Evolutionary conservation across 2,888 invertebrate species (phyloP), one percentile per base, ranked within the genome.

Genomic region (Acheta domesticus): DNA sequence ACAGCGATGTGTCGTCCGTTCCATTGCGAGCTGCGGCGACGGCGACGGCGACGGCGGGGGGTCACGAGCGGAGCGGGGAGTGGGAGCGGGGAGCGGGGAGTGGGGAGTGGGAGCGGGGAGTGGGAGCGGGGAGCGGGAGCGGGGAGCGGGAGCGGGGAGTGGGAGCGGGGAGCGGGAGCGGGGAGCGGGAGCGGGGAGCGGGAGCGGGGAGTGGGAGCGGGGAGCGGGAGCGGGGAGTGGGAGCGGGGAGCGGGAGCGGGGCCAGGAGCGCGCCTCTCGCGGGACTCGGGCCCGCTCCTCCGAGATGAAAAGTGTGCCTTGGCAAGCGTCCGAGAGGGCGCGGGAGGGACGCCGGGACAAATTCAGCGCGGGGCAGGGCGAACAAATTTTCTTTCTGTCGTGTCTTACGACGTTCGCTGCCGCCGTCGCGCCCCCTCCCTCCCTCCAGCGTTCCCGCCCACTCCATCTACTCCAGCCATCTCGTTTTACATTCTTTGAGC

Each of bases 351-450:
- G 62, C 16, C 14, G 62, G 62, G 62, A 62, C 62, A 62, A 62
- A 62, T 62, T 12, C 62, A 14, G 62, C 14, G 62, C 14, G 62
- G 62, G 62, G 62, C n/a, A n/a, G 62, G 36, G n/a, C 16, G 62
- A 62, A 62, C 62, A 62, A 62, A 62, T 62, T 62, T 62, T 62
- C 62, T 62, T 62, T 62, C 62, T 62, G 62, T 62, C 62, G 62
- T 19, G 62, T 62, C 62, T 62, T 62, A 62, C 62, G 62, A 62
- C 62, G 62, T 62, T n/a, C 16, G 62, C 16, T n/a, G 62, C 62
- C 16, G 62, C 62, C 62, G 62, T 62, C 62, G 16, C n/a, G 4
- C 16, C n/a, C 12, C 62, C 62, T 62, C 11, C 16, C n/a, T n/a
- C 62, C 62, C 16, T 4, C n/a, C 16, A 5, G 62, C 16, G 62